A percentile compares a stretch with the other conserved stretches of the same genome.
These are phyloP conservation scores for Myodes glareolus DNA, from an alignment of 2,113 vertebrate species.

Conservation along the genomic window DNA sequence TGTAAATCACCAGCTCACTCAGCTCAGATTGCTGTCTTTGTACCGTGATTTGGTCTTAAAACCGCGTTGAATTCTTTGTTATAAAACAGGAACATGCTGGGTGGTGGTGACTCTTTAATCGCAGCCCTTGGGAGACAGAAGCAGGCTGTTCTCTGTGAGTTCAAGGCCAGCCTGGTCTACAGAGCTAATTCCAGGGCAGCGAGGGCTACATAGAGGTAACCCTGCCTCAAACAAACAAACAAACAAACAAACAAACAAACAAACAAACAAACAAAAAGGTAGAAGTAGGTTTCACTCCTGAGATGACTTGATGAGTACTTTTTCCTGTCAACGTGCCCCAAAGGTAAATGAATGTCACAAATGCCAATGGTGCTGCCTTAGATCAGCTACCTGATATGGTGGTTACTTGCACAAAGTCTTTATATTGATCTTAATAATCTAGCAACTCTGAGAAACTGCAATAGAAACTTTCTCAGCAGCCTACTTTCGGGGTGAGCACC, in stretches of 20 bases:
- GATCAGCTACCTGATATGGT: background rate
- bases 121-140: no score
- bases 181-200: no score
- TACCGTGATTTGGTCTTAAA: background rate
- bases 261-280: no score
- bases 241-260: no score
- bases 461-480: conserved; percentile 20
- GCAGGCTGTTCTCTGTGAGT: no score
- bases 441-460: background rate
- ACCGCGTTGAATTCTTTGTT: conserved; percentile 16
- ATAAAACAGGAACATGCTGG: background rate
- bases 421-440: background rate
- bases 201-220: no score
- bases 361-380: background rate
- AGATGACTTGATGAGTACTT: background rate
- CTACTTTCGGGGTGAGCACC: background rate
- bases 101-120: no score
- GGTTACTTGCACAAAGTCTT: background rate
- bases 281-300: background rate
- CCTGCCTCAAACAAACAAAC: no score
- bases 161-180: no score
- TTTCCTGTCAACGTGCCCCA: background rate
- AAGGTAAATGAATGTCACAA: background rate
- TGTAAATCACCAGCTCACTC: background rate
- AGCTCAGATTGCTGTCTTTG: background rate